These are phyloP conservation scores for Ametastegia equiseti DNA, from an alignment of 2,888 invertebrate species.

Conservation along the genomic window DNA sequence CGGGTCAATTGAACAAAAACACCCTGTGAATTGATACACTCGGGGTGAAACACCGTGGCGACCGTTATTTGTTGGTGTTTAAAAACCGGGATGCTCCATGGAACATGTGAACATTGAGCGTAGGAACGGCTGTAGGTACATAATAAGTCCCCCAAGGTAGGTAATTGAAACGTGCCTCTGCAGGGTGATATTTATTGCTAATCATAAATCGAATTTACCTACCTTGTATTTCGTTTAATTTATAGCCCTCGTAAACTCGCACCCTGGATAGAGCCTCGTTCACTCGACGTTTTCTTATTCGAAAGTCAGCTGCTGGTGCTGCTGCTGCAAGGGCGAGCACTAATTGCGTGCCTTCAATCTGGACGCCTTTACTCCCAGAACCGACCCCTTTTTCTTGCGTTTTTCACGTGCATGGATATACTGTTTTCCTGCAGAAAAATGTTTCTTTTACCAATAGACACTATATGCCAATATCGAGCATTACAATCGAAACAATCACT, in stretches of 20 bases:
- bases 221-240: slow-evolving; percentile 61
- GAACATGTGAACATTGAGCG: slow-evolving; percentile 10
- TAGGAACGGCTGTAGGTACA: background rate
- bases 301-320: background rate
- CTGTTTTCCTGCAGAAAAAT: no score
- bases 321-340: background rate
- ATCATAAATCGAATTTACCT: slow-evolving; percentile 66
- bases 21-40: background rate
- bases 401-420: no score
- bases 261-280: slow-evolving; percentile 3
- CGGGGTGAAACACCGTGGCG: background rate
- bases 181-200: slow-evolving; percentile 62
- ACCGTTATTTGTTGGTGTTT: background rate
- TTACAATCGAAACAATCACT: no score
- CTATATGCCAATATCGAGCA: no score
- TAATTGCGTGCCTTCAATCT: background rate
- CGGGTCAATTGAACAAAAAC: background rate
- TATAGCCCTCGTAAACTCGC: slow-evolving; percentile 59
- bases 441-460: no score
- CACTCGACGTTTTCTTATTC: slow-evolving; percentile 3
- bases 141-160: background rate
- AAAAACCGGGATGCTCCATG: background rate
- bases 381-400: no score
- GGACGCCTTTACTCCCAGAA: no score
- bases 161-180: slow-evolving; percentile 66